phyloP scores from a whole-genome alignment of 2,113 vertebrate genomes.

The Genyomyrus donnyi region DNA sequence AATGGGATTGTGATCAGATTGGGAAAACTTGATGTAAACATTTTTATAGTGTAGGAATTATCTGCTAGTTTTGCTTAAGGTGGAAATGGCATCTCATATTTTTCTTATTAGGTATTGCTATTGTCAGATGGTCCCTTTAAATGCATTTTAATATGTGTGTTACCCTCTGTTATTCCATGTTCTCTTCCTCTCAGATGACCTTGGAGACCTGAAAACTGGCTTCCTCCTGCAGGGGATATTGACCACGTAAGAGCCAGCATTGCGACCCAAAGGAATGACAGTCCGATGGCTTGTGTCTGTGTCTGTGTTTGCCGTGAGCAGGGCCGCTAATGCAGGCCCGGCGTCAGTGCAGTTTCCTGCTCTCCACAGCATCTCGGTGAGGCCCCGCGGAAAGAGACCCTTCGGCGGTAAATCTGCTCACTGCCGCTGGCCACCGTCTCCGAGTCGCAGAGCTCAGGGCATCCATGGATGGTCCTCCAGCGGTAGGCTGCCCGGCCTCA shows the following conservation, averaged over 20 bases:
- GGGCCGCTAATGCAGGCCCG: constrained; percentile 59
- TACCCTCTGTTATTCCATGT: neutral
- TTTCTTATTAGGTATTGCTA: neutral
- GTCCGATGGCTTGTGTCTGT: constrained; percentile 62
- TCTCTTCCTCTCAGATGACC: constrained; percentile 21
- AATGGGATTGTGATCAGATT: neutral
- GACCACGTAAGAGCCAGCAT: neutral
- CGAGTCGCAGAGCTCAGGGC: constrained; percentile 51
- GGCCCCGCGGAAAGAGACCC: constrained; percentile 48
- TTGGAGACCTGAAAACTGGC: constrained; percentile 13
- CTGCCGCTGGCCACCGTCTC: constrained; percentile 42
- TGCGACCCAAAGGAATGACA: constrained; percentile 67
- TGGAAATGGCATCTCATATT: neutral
- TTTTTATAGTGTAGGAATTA: neutral
- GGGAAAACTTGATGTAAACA: neutral
- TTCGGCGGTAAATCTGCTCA: constrained; percentile 21
- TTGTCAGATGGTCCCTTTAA: neutral
- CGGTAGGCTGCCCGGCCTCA: constrained; percentile 41
- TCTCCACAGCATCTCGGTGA: constrained; percentile 39
- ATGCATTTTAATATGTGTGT: neutral
- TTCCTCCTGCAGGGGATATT: constrained; percentile 7
- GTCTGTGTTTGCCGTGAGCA: constrained; percentile 64
- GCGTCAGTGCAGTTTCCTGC: constrained; percentile 39
- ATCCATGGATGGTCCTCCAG: constrained; percentile 52
- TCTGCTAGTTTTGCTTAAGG: neutral